Base-by-base conservation (phyloP, 2,113 vertebrate genomes). In the Shinisaurus crocodilurus region DNA sequence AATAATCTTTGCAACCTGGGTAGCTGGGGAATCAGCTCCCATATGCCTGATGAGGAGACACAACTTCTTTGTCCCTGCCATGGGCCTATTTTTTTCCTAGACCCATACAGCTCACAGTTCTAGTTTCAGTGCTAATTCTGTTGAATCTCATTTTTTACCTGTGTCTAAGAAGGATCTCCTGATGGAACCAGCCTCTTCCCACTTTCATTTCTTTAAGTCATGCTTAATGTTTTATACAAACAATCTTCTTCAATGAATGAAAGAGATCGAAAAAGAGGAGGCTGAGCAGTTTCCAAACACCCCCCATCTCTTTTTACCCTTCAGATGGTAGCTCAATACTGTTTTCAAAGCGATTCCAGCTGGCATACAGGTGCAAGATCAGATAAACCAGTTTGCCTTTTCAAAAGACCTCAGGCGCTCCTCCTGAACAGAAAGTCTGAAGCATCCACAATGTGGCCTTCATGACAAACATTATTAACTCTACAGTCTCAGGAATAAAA, bases 361-460 rank as follows among this genome's bases (percentile, higher is more conserved):
- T 90, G 83, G 80, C 87, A 37, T 54, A 65, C 95, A 92, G 91
- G 85, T 69, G 82, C 77, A 29, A 57, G 86, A 94, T 93, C 90
- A 82, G 90, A 94, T 0, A 1, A 87, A 29, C 81, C 69, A 81
- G 29, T 89, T 69, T 91, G 84, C 87, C 65, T 90, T 88, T 91
- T 85, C 91, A 86, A 50, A 40, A 85, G 86, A 93, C 88, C 65
- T 79, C 67, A 5, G 90, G 92, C 92, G n/a, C 75, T 87, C 50
- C 90, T 93, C 65, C 7, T 92, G 88, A 34, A 65, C 34, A 76
- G 60, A 76, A 89, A 85, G 88, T 48, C 0, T 0, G 89, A 48
- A 23, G 54, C 79, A 6, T 86, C 88, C n/a, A 77, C 29, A 83
- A 40, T 3, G 86, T 81, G 45, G 75, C 43, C 20, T 0, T 0